Evolutionary conservation across 2,113 vertebrate species (phyloP).

Genomic region (Ailuropoda melanoleuca): DNA sequence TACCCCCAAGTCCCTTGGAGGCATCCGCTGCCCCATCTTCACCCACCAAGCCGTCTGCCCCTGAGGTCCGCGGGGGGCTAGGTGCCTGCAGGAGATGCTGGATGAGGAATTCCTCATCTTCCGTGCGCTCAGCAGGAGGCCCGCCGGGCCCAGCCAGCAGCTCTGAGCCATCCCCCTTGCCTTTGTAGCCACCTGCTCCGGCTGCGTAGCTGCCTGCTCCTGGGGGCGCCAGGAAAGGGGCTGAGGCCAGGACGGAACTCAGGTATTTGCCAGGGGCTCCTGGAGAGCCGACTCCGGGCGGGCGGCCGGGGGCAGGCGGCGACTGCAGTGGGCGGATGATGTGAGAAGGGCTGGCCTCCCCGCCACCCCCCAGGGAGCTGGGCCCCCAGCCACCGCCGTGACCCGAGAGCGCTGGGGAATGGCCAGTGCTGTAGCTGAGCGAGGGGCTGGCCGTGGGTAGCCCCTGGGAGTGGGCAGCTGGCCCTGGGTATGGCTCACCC

Average conservation of each 20-base stretch:
- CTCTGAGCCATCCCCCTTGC: slow-evolving; percentile 80
- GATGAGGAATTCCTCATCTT: slow-evolving; percentile 96
- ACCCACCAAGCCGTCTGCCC: slow-evolving; percentile 83
- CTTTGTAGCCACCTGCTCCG: slow-evolving; percentile 74
- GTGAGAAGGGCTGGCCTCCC: slow-evolving; percentile 93
- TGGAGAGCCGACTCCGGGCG: slow-evolving; percentile 88
- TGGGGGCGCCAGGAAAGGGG: slow-evolving; percentile 88
- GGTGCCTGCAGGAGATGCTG: slow-evolving; percentile 93
- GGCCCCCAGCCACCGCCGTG: slow-evolving; percentile 88
- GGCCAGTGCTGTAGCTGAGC: slow-evolving; percentile 92
- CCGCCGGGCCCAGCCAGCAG: slow-evolving; percentile 71
- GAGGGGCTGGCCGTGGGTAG: slow-evolving; percentile 92
- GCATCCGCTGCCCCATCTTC: slow-evolving; percentile 80
- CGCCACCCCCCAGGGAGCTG: slow-evolving; percentile 79
- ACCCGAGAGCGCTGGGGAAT: slow-evolving; percentile 93
- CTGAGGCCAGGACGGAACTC: slow-evolving; percentile 92
- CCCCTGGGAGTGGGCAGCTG: slow-evolving; percentile 83
- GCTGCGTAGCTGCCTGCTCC: slow-evolving; percentile 68
- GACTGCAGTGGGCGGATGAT: slow-evolving; percentile 95
- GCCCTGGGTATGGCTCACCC: slow-evolving; percentile 85
- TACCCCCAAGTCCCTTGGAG: slow-evolving; percentile 83
- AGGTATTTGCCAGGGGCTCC: slow-evolving; percentile 93
- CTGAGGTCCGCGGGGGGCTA: slow-evolving; percentile 82
- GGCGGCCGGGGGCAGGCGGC: slow-evolving; percentile 87
- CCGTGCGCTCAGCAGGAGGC: slow-evolving; percentile 81